Conservation (phyloP, 2,797 vertebrate species). For the Propithecus deckenii region DNA sequence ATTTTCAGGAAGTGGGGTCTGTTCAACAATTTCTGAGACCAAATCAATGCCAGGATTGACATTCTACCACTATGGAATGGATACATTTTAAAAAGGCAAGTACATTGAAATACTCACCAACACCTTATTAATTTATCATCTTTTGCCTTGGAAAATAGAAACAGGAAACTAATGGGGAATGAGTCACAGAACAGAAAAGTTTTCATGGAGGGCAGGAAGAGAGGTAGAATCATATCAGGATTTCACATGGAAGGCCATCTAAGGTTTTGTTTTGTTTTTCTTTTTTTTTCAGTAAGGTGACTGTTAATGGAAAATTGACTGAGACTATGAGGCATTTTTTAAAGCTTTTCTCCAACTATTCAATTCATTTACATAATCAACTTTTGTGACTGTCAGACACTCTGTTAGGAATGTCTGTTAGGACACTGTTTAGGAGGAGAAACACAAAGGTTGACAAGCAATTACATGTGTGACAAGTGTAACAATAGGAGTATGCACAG, state of each 20-base stretch:
- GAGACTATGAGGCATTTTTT: neutral
- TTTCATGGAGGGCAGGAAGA: neutral
- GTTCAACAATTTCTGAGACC: neutral
- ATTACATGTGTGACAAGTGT: neutral
- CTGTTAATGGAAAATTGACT: neutral
- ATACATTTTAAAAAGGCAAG: no score
- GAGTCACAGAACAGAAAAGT: neutral
- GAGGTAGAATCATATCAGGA: neutral
- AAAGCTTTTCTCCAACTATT: neutral
- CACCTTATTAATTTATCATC: neutral
- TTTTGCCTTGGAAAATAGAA: neutral
- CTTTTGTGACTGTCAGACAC: neutral
- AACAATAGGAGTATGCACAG: neutral
- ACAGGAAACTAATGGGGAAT: neutral
- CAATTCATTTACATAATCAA: neutral
- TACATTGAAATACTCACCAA: neutral
- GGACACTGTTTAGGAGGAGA: neutral
- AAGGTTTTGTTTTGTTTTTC: neutral
- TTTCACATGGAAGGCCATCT: neutral
- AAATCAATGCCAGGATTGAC: neutral
- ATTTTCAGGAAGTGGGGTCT: neutral
- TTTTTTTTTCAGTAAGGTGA: neutral
- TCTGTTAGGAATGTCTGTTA: neutral
- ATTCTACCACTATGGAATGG: neutral
- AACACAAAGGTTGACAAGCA: neutral